Evolutionary conservation across 2,113 vertebrate species (phyloP), one percentile per base, ranked within the genome.

Genomic region (Pangasianodon hypophthalmus): DNA sequence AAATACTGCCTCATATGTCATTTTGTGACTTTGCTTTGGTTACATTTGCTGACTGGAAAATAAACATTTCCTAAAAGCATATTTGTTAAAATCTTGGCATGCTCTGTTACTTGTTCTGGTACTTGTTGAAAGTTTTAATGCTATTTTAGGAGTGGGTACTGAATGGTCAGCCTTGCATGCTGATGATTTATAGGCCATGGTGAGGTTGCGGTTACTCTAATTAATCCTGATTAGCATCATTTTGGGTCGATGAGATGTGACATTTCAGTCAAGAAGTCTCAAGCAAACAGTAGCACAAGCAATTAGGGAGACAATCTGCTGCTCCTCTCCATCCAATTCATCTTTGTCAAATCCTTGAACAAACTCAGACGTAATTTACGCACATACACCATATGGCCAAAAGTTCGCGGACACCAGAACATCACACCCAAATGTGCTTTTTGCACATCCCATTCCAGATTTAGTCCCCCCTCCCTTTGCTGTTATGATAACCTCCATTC

Each of bases 221-320:
- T 93, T 93, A 88, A 89, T 92, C 89, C 87, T 90, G 81, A 94
- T 95, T 93, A 94, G 91, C 84, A 87, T 91, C 84, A 88, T 89
- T 58, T 87, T 62, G 86, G 92, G 90, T 95, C 87, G 83, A 91
- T 91, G 92, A 90, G 88, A 94, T 91, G 91, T 91, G 92, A 92
- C 86, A 90, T 91, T 93, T 83, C 87, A 60, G 85, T 60, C 91
- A 90, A 95, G 93, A 94, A 86, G 90, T 94, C 84, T 90, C 84
- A 64, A 86, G 69, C 83, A 92, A 93, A 93, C 87, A 91, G 90
- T 84, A 92, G 90, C 91, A 88, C 90, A 93, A 88, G 91, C 93
- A 93, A 93, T 94, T 94, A 95, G 90, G 89, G 86, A 93, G 92
- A 89, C 92, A 94, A 91, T 93, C 92, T 93, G 94, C 91, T 93